Evolutionary conservation across 1,140 invertebrate species (phyloP), one percentile per base, ranked within the genome.

Genomic region (Phthorimaea operculella): DNA sequence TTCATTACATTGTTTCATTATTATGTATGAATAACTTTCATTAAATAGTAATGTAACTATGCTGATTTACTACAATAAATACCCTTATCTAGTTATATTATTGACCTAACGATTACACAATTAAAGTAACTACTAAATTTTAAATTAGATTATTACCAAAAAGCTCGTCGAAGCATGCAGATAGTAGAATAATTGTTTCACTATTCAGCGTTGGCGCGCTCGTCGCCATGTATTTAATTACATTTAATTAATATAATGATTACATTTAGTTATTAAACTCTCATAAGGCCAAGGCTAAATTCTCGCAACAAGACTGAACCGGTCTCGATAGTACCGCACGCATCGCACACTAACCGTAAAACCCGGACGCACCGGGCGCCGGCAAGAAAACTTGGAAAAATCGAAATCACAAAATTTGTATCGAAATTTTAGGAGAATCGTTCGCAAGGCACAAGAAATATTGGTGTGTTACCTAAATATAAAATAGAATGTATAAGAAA

Each of bases 261-360:
- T 83, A 82, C 77, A 83, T 76, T 81, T 74, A 79, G 67, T 77
- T 75, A 76, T 77, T 79, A 76, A 74, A 81, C 72, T 83, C 69
- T 83, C 77, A 85, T 85, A 85, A 85, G 82, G 82, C 82, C 79
- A 85, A 85, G 78, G 79, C 79, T 85, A 85, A 85, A 85, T 85
- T 85, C 82, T 83, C 82, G 78, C 79, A 83, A 79, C 76, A 75
- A 79, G 67, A 77, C 76, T 74, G 73, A 79, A 75, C 76, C 65
- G 69, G 63, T 65, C 68, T 72, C 75, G 71, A 68, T 64, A 57
- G 61, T 63, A 64, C 68, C 76, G 74, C 80, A 75, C 76, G 74
- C 80, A 75, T 71, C 74, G 70, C 68, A 74, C 68, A 59, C 74
- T 59, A 60, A 59, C 54, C 55, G 58, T 52, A 64, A 57, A 47